Conservation (phyloP, 2,888 invertebrate species). For the Rapana venosa region DNA sequence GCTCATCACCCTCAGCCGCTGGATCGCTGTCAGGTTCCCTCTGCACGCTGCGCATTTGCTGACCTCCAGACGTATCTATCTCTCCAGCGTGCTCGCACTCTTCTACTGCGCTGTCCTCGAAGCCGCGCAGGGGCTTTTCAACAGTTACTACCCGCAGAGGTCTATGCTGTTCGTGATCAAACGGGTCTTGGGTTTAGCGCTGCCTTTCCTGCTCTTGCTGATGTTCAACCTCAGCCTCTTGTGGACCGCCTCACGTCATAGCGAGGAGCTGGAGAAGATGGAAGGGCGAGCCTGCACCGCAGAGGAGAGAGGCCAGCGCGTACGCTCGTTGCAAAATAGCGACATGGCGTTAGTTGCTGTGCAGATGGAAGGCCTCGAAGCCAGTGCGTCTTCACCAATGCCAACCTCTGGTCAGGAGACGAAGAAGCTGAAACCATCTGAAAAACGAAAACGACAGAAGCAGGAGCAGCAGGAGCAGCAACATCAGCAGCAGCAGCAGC, state of each 20-base stretch:
- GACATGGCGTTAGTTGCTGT: background rate
- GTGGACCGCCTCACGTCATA: background rate
- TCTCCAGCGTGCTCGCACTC: background rate
- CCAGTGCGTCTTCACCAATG: too few relatives aligned
- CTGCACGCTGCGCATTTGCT: background rate
- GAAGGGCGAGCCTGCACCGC: background rate
- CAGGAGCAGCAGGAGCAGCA: background rate
- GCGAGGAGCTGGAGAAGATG: background rate
- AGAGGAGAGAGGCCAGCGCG: background rate
- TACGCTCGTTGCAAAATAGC: background rate
- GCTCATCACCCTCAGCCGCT: conserved; percentile 4
- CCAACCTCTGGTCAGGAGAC: too few relatives aligned
- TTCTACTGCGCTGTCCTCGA: background rate
- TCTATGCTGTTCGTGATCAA: background rate
- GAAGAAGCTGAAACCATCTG: background rate
- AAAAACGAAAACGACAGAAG: background rate
- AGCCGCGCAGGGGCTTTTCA: background rate
- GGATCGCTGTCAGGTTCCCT: background rate
- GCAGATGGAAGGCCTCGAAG: too few relatives aligned
- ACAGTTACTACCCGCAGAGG: background rate
- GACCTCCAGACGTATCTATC: background rate
- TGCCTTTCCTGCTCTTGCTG: background rate
- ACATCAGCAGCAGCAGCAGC: background rate
- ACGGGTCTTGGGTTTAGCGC: background rate
- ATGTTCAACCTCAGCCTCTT: conserved; percentile 6